Evolutionary conservation across 2,797 vertebrate genomes (phyloP).

Genomic region (Triplophysa yarkandensis): DNA sequence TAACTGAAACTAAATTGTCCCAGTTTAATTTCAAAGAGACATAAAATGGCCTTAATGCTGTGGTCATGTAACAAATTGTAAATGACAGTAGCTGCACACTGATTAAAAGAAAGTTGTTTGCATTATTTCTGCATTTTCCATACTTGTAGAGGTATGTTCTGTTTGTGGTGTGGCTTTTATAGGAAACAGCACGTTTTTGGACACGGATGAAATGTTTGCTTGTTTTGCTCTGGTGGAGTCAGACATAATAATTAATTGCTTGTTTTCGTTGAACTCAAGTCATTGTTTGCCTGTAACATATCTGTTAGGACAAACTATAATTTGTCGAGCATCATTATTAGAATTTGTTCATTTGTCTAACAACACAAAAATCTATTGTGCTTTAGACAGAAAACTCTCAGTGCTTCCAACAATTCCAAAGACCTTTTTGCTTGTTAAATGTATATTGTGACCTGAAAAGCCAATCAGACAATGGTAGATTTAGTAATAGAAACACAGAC

Average conservation of each 20-base stretch:
- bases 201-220: background rate
- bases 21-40: background rate
- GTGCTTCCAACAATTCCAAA: background rate
- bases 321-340: background rate
- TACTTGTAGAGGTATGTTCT: background rate
- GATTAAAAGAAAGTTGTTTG: background rate
- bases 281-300: conserved; percentile 1
- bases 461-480: background rate
- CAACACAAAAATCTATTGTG: background rate
- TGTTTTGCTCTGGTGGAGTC: background rate
- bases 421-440: background rate
- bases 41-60: background rate
- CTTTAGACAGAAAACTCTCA: background rate
- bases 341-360: background rate
- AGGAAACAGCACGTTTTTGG: background rate
- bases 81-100: background rate
- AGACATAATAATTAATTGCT: background rate
- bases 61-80: background rate
- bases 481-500: too few species aligned
- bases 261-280: conserved; percentile 2
- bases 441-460: background rate
- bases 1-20: background rate
- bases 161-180: background rate
- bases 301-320: background rate
- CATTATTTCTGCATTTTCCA: background rate